These are phyloP conservation scores for Prosapia bicincta DNA, from an alignment of 2,888 invertebrate genomes.

Conservation along the genomic window DNA sequence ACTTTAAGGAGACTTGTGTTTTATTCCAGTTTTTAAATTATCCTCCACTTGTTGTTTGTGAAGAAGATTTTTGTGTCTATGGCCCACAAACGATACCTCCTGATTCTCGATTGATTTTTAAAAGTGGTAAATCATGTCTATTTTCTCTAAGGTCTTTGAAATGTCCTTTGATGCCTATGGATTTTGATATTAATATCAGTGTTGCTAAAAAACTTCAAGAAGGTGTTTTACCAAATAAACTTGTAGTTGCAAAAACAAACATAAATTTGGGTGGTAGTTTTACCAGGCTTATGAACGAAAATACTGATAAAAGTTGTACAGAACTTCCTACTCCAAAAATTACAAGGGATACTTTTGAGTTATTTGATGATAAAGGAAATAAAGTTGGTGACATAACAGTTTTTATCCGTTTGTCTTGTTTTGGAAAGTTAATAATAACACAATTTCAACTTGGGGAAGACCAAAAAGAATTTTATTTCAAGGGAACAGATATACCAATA, in stretches of 20 bases:
- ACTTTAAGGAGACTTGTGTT: constrained; percentile 28
- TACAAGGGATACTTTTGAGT: constrained; percentile 22
- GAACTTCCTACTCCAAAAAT: not conserved
- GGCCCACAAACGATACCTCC: constrained; percentile 5
- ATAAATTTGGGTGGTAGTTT: constrained; percentile 10
- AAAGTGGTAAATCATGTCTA: constrained; percentile 35
- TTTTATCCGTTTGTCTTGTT: constrained; percentile 42
- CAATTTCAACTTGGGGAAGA: constrained; percentile 37
- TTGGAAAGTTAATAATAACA: constrained; percentile 43
- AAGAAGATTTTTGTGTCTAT: constrained; percentile 30
- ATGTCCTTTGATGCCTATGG: constrained; percentile 2
- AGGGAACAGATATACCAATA: constrained; percentile 6
- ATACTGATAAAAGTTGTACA: constrained; percentile 12
- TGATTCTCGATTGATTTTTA: constrained; percentile 27
- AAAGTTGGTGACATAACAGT: constrained; percentile 42
- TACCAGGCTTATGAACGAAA: constrained; percentile 9
- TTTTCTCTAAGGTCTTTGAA: constrained; percentile 22
- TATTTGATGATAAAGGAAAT: constrained; percentile 33
- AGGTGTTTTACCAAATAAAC: constrained; percentile 10
- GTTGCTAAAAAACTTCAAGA: constrained; percentile 7
- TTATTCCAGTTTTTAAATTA: constrained; percentile 34
- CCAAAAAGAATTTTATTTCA: constrained; percentile 15
- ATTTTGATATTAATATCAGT: constrained; percentile 13
- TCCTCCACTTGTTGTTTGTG: constrained; percentile 34
- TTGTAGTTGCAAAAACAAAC: constrained; percentile 13